Evolutionary conservation across 2,113 vertebrate species (phyloP).

Genomic region (Rhea pennata): DNA sequence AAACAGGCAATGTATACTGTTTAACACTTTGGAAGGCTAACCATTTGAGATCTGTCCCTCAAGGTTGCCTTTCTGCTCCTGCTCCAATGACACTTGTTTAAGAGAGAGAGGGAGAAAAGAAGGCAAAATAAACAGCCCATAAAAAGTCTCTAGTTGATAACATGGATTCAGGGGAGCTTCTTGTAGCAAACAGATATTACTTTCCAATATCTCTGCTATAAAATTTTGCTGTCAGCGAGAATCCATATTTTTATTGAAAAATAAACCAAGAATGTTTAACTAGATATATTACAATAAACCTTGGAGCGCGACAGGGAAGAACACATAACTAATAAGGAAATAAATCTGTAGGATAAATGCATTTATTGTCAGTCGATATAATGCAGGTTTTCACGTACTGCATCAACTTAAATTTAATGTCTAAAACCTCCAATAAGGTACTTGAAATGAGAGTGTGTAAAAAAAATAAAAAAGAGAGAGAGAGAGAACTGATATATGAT

Average conservation of each 20-base stretch:
- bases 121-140: background rate
- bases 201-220: constrained; percentile 13
- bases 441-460: background rate
- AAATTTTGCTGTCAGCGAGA: constrained; percentile 38
- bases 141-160: constrained; percentile 7
- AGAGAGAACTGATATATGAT: background rate
- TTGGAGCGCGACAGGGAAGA: background rate
- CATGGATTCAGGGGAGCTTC: constrained; percentile 2
- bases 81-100: background rate
- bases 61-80: background rate
- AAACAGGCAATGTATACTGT: background rate
- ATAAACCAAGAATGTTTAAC: constrained; percentile 39
- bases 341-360: constrained; percentile 2
- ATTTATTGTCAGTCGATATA: constrained; percentile 8
- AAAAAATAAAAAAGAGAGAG: background rate
- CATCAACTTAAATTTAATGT: background rate
- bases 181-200: constrained; percentile 3
- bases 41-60: constrained; percentile 4
- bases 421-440: background rate
- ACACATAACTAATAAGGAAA: background rate
- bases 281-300: constrained; percentile 9
- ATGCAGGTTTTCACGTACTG: background rate
- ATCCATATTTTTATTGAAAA: constrained; percentile 40
- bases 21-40: constrained; percentile 2
- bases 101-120: background rate